A percentile compares a stretch with the other conserved stretches of the same genome.
Conservation (phyloP, 2,113 vertebrate genomes). For the Xyrauchen texanus region DNA sequence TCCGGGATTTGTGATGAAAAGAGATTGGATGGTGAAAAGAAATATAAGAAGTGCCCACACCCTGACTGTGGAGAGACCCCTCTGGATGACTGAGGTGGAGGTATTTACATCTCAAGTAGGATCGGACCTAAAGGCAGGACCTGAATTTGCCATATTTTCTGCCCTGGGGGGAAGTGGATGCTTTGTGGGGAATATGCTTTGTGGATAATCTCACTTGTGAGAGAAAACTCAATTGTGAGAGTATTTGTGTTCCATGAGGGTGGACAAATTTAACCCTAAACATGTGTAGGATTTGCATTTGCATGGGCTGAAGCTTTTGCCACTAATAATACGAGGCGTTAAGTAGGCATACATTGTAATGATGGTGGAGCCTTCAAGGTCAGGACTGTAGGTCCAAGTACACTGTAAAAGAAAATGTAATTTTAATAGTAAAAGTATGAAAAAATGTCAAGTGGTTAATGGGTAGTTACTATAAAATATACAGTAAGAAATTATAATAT, state of each 20-base stretch:
- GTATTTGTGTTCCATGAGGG: conserved; percentile 2
- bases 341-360: conserved; percentile 55
- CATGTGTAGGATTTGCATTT: conserved; percentile 18
- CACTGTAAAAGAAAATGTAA: no score
- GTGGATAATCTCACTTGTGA: conserved; percentile 33
- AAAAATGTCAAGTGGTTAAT: no score
- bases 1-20: conserved; percentile 60
- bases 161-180: conserved; percentile 22
- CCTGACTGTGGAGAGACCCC: conserved; percentile 39
- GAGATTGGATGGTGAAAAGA: conserved; percentile 63
- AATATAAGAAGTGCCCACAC: conserved; percentile 37
- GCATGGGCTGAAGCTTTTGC: neutral
- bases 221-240: conserved; percentile 36
- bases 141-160: conserved; percentile 33
- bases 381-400: conserved; percentile 14
- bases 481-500: no score
- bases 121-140: conserved; percentile 54
- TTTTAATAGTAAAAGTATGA: no score
- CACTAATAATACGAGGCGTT: conserved; percentile 36
- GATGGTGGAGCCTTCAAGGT: conserved; percentile 54
- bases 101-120: conserved; percentile 70
- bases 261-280: conserved; percentile 31
- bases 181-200: conserved; percentile 42
- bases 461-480: no score
- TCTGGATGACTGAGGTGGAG: conserved; percentile 57